Percentiles rank a stretch among this genome's conserved stretches.
Evolutionary conservation across 2,797 vertebrate species (phyloP).

Genomic region (Pogoniulus pusillus): DNA sequence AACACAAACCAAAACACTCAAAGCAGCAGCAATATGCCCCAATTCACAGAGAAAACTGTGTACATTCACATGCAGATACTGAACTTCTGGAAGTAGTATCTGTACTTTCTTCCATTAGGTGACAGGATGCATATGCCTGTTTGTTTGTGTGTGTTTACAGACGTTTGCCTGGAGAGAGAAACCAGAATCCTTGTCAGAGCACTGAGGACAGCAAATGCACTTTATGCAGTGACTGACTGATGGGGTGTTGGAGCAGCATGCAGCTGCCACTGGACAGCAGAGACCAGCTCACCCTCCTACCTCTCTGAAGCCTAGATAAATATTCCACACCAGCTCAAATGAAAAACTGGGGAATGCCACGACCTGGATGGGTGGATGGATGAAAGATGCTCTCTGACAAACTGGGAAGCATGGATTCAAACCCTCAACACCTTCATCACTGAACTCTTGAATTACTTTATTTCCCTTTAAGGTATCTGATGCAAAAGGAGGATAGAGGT

Average conservation of each 20-base stretch:
- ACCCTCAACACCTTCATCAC: background rate
- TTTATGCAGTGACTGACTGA: background rate
- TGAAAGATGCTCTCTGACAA: background rate
- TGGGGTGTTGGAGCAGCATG: background rate
- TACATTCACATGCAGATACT: background rate
- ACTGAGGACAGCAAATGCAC: background rate
- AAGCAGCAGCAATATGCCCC: background rate
- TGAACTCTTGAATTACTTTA: background rate
- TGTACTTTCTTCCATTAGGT: background rate
- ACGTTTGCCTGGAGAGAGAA: background rate
- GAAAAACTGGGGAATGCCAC: background rate
- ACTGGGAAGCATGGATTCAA: background rate
- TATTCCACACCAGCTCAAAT: background rate
- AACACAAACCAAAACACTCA: background rate
- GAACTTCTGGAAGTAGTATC: background rate
- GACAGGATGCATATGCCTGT: background rate
- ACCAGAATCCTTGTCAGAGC: background rate
- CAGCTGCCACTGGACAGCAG: background rate
- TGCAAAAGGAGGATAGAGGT: background rate
- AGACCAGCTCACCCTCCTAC: background rate
- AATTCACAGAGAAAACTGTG: background rate
- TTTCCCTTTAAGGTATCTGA: background rate
- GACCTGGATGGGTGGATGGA: background rate
- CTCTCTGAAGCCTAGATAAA: background rate
- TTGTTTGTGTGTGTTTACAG: background rate